Evolutionary conservation across 2,888 invertebrate genomes (phyloP), one percentile per base, ranked within the genome.

Genomic region (Stenotaenia linearis): DNA sequence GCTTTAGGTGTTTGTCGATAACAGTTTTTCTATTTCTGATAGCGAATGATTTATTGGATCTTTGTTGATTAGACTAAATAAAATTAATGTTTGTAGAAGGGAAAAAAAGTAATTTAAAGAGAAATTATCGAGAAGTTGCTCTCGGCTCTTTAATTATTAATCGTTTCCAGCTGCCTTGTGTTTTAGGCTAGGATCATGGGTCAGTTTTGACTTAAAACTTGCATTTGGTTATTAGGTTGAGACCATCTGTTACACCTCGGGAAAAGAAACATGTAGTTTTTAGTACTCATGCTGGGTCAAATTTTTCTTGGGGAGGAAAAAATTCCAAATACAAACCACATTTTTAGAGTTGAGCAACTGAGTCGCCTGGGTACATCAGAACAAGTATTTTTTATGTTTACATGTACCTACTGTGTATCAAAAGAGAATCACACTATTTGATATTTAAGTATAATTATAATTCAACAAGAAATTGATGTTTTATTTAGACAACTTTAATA

Each of bases 1-100:
- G 69, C 69, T 69, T 28, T 69, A 69, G 69, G 69, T 69, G 69
- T 69, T 69, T 69, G 69, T 28, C 69, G 69, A 69, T 69, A 69
- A 69, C 25, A 69, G 69, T 69, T 69, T 69, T 69, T 28, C 28
- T 69, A 28, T 23, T 28, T 69, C n/a, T 69, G 69, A 69, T 69
- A 69, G n/a, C 23, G 69, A 69, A 28, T 69, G 69, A 69, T 69
- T 69, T 69, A 69, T 69, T 69, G 69, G 69, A 28, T 69, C 15
- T 25, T 4, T 10, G 12, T 69, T 69, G 69, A 69, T 69, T 69
- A 69, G 69, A 28, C 9, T 28, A 69, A 69, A 69, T 69, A 28
- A 69, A 69, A 69, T 69, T 25, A 15, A 28, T 69, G 69, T 69
- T 23, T 69, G n/a, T 7, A 12, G 28, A 69, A 69, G 25, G n/a